Base-by-base conservation (phyloP, 2,797 vertebrate species). In the Tarsius wallacei region DNA sequence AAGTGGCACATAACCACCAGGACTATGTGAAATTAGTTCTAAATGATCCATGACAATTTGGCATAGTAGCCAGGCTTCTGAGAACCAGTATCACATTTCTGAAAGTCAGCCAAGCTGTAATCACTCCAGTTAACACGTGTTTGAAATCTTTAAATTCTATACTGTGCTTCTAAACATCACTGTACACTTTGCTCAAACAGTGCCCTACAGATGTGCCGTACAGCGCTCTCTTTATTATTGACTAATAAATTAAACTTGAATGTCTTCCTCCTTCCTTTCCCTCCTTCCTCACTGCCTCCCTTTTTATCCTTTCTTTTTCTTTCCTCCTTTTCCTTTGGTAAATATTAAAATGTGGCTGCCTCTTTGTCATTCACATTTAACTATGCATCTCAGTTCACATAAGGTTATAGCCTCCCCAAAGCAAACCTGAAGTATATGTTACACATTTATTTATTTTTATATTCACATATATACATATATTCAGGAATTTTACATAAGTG, bases 31-130 rank as follows among this genome's bases (percentile, higher is more conserved):
- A 51, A 66, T 16, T 28, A 22, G 22, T 64, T 87, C 22, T 76
- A 59, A 88, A 66, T 53, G 73, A 86, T 26, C 71, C n/a, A 7
- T 74, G 47, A 24, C 28, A 42, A 74, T 33, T 61, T 4, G 7
- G 57, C 53, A 28, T 42, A 31, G 42, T 21, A 49, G 13, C 7
- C 5, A n/a, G 31, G 42, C 21, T 61, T 90, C 28, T 24, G 59
- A 77, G 47, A 76, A 26, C 42, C 53, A 64, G 59, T 21, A 14
- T 82, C 26, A 24, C 1, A 28, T 28, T 88, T 66, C 77, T 68
- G 49, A 93, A 73, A 82, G 55, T 70, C 90, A 83, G 74, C 42
- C 83, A 96, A 17, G n/a, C 17, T 22, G 15, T 15, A 71, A 53
- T 9, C 64, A 66, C 6, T 84, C 10, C 13, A 36, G 31, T 36